phyloP scores from a whole-genome alignment of 2,113 vertebrate genomes.

The Uropsilus gracilis region DNA sequence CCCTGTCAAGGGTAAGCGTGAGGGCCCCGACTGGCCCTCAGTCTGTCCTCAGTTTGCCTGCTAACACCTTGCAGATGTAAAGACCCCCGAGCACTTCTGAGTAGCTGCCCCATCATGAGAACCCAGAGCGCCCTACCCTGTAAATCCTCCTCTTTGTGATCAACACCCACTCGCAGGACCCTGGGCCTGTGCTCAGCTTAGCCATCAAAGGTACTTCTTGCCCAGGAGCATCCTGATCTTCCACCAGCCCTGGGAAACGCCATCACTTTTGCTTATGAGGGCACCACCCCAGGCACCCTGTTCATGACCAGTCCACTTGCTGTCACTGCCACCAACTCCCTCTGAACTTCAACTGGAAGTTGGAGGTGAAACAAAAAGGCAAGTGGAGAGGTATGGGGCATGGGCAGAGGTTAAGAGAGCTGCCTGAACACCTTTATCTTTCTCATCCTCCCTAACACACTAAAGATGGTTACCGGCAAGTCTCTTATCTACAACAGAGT shows the following conservation, averaged over 20 bases:
- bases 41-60: too few relatives aligned
- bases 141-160: neutral
- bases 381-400: neutral
- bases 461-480: too few relatives aligned
- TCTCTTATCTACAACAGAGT: too few relatives aligned
- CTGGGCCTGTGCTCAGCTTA: too few relatives aligned
- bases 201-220: neutral
- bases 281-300: rapidly evolving
- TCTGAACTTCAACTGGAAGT: neutral
- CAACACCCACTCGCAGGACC: neutral
- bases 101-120: too few relatives aligned
- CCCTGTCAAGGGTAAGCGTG: too few relatives aligned
- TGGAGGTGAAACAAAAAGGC: neutral
- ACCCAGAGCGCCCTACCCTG: rapidly evolving
- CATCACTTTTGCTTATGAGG: neutral
- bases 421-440: too few relatives aligned
- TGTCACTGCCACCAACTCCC: neutral
- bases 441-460: too few relatives aligned
- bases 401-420: neutral
- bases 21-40: too few relatives aligned
- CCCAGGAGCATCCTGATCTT: neutral
- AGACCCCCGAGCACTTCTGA: too few relatives aligned
- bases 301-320: too few relatives aligned
- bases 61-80: too few relatives aligned
- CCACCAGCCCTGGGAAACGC: neutral